phyloP scores from a whole-genome alignment of 1,140 invertebrate genomes.

The Diachasma alloeum region DNA sequence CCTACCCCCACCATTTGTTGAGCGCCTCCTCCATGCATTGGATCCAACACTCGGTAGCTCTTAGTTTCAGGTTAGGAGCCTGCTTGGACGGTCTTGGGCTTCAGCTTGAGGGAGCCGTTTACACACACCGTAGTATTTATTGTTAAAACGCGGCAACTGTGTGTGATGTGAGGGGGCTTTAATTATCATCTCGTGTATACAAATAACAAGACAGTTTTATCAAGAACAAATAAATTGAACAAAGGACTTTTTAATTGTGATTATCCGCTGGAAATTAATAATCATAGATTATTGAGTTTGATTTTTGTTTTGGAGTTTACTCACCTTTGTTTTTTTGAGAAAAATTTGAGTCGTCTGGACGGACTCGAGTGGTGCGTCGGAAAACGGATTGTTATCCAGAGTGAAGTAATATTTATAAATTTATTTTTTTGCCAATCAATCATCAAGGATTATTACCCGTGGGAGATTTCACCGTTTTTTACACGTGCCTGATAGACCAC shows the following conservation, averaged over 20 bases:
- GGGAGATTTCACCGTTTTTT: neutral
- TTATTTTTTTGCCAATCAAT: neutral
- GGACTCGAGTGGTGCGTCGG: neutral
- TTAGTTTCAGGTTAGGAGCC: constrained; percentile 68
- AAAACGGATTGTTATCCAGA: neutral
- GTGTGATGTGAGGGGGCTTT: neutral
- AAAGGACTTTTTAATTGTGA: neutral
- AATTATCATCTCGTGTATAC: neutral
- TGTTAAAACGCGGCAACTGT: neutral
- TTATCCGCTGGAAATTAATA: neutral
- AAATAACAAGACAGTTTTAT: no score
- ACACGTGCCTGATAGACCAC: neutral
- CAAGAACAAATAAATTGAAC: no score
- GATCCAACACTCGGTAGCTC: constrained; percentile 64
- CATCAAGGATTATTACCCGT: neutral
- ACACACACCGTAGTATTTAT: neutral
- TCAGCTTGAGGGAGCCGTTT: neutral
- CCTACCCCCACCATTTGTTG: constrained; percentile 44
- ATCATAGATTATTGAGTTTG: neutral
- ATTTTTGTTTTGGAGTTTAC: neutral
- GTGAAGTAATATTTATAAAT: neutral
- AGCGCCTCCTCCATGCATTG: constrained; percentile 62
- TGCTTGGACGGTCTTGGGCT: constrained; percentile 62
- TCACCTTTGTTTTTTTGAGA: neutral
- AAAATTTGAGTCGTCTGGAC: neutral